Conservation (phyloP, 2,113 vertebrate species). For the Melanerpes formicivorus region DNA sequence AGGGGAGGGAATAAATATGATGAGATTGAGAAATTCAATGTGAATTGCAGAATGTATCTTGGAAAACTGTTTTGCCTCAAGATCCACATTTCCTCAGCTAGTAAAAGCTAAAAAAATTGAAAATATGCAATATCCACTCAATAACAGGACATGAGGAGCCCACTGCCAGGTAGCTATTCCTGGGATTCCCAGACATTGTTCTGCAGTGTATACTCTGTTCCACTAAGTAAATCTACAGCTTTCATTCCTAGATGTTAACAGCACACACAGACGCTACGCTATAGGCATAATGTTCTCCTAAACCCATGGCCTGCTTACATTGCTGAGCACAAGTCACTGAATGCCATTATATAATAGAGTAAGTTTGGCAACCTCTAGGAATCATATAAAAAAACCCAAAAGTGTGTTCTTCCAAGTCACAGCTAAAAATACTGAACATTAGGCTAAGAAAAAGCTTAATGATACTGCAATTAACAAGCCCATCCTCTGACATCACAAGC, state of each 20-base stretch:
- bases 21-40: background rate
- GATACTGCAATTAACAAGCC: background rate
- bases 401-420: background rate
- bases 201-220: background rate
- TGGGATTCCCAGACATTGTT: background rate
- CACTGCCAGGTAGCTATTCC: background rate
- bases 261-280: background rate
- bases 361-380: background rate
- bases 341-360: background rate
- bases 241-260: background rate
- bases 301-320: rapidly evolving
- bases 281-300: background rate
- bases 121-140: background rate
- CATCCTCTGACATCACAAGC: background rate
- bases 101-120: too few relatives aligned
- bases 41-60: background rate
- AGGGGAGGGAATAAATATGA: background rate
- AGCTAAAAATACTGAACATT: background rate
- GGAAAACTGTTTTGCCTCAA: background rate
- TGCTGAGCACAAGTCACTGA: background rate
- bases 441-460: background rate
- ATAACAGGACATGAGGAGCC: background rate
- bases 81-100: background rate
- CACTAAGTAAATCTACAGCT: background rate
- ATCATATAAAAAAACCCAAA: background rate